Percentiles rank a stretch among this genome's conserved stretches.
Conservation (phyloP, 1,140 invertebrate species). For the Cyrtorhinus lividipennis region DNA sequence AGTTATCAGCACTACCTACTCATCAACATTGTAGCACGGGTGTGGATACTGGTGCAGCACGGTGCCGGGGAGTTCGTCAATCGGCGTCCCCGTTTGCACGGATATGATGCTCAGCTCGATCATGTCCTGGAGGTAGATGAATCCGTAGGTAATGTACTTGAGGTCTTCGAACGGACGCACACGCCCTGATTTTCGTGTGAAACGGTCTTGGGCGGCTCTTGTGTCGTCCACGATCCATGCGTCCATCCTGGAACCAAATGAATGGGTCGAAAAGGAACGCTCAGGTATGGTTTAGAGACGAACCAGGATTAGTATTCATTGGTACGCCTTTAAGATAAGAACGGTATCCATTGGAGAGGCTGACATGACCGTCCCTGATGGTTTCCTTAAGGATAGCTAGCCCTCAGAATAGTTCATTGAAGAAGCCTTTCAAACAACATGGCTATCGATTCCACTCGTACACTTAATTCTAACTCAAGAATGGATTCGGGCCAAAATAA, state of each 20-base stretch:
- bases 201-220: conserved; percentile 31
- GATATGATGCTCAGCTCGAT: conserved; percentile 40
- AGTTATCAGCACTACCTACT: conserved; percentile 29
- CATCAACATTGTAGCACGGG: conserved; percentile 42
- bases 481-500: no score
- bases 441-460: no score
- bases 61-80: conserved; percentile 25
- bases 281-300: no score
- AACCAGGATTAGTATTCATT: background rate
- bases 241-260: conserved; percentile 40
- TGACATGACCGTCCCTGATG: background rate
- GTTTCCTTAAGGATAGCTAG: background rate
- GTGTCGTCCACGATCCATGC: conserved; percentile 40
- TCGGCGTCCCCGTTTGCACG: conserved; percentile 31
- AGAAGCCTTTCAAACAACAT: no score
- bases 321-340: background rate
- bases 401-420: background rate
- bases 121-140: conserved; percentile 44
- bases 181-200: conserved; percentile 32
- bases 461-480: no score
- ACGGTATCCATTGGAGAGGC: background rate
- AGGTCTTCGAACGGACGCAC: conserved; percentile 32
- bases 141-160: conserved; percentile 43
- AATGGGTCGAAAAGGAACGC: no score
- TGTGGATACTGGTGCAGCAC: conserved; percentile 42